Conservation (phyloP, 2,113 vertebrate species). For the Neotragus pygmaeus region DNA sequence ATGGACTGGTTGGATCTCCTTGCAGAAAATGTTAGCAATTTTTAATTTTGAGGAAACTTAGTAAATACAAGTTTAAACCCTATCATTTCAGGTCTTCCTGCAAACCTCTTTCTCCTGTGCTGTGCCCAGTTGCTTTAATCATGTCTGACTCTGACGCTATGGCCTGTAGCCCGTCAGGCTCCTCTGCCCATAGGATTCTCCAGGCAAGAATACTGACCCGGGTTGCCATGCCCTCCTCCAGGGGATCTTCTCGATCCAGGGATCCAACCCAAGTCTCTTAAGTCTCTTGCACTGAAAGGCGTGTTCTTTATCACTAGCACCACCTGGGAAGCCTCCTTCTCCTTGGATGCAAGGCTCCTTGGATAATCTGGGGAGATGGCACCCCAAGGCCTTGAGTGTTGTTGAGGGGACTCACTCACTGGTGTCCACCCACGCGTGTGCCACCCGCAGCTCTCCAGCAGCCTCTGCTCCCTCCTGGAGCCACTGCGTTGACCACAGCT, state of each 20-base stretch:
- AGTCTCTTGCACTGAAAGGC: neutral
- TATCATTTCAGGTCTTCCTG: neutral
- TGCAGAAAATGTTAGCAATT: neutral
- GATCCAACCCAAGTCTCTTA: neutral
- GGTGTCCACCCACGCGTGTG: rapidly evolving
- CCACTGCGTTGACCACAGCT: neutral
- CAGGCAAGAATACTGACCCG: neutral
- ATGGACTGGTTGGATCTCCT: neutral
- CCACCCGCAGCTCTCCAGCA: rapidly evolving
- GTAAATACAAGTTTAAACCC: neutral
- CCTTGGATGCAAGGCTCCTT: too few species aligned
- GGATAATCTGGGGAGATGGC: neutral
- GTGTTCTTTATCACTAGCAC: neutral
- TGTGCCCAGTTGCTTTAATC: neutral
- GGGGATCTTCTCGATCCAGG: neutral
- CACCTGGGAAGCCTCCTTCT: neutral
- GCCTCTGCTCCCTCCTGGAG: too few species aligned
- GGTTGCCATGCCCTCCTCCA: neutral
- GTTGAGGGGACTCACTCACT: neutral
- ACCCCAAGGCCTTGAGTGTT: neutral
- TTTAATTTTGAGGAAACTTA: neutral
- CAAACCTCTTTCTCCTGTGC: neutral
- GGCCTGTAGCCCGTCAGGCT: neutral
- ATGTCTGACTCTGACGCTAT: neutral
- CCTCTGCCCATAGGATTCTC: neutral